phyloP scores from a whole-genome alignment of 2,797 vertebrate genomes.

The Aotus griseimembra region DNA sequence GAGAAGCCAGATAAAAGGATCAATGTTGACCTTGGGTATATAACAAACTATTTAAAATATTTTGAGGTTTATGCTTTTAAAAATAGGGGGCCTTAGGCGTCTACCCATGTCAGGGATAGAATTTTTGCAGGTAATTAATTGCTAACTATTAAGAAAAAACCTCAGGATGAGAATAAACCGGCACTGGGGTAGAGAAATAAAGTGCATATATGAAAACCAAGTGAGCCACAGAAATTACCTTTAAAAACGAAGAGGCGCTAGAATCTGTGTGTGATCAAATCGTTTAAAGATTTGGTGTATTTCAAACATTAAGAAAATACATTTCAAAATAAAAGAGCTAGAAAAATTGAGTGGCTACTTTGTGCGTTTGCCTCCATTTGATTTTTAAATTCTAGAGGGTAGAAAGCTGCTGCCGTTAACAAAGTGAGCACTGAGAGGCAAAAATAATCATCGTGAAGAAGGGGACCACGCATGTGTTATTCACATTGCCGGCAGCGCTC shows the following conservation, averaged over 20 bases:
- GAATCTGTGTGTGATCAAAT: fast-evolving
- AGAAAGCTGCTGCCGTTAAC: neutral
- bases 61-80: neutral
- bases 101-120: neutral
- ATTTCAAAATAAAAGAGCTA: conserved; percentile 31
- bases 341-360: neutral
- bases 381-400: neutral
- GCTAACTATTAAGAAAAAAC: neutral
- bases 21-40: neutral
- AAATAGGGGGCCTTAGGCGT: neutral
- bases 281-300: neutral
- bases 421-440: neutral
- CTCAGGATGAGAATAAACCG: neutral
- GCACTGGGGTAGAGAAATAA: neutral
- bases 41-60: neutral
- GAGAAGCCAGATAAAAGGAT: neutral
- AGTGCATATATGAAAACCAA: neutral
- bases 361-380: neutral
- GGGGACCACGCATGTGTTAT: fast-evolving
- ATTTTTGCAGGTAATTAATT: conserved; percentile 35
- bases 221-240: neutral
- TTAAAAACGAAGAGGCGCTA: fast-evolving
- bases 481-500: neutral
- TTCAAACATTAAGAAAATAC: neutral
- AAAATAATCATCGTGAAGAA: fast-evolving